phyloP scores from a whole-genome alignment of 1,140 invertebrate species.

The Hydropsyche tenuis region DNA sequence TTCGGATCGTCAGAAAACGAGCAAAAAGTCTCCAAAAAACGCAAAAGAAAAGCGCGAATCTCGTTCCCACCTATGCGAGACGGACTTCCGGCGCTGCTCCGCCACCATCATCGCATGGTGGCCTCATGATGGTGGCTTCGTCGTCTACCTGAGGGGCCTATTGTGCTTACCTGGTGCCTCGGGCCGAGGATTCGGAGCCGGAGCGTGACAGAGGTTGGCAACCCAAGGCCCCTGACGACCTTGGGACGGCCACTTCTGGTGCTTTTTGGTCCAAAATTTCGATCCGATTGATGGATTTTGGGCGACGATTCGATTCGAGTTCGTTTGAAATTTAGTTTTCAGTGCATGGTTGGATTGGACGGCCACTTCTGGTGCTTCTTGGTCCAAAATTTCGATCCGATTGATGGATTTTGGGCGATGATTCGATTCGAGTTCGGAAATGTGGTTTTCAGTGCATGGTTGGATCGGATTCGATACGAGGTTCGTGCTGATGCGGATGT shows the following conservation, averaged over 20 bases:
- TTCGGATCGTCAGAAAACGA: too few relatives aligned
- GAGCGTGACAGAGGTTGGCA: slow-evolving; percentile 31
- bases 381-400: background rate
- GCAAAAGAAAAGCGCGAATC: background rate
- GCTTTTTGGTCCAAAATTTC: background rate
- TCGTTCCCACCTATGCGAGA: background rate
- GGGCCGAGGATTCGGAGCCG: background rate
- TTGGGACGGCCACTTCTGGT: background rate
- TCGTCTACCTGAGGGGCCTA: background rate
- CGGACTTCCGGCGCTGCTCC: slow-evolving; percentile 13
- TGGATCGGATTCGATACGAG: too few relatives aligned
- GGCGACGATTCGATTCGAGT: background rate
- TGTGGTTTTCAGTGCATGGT: too few relatives aligned
- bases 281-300: background rate
- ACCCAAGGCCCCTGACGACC: slow-evolving; percentile 11
- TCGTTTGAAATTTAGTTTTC: too few relatives aligned
- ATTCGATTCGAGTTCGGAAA: too few relatives aligned
- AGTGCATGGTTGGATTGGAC: background rate
- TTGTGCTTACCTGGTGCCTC: background rate
- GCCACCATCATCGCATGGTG: too few relatives aligned
- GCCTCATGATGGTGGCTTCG: too few relatives aligned
- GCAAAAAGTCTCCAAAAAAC: too few relatives aligned
- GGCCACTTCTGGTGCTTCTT: background rate
- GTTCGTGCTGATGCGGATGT: too few relatives aligned
- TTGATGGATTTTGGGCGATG: background rate